Conservation (phyloP, 2,888 invertebrate species). For the Dynastes hyllus region DNA sequence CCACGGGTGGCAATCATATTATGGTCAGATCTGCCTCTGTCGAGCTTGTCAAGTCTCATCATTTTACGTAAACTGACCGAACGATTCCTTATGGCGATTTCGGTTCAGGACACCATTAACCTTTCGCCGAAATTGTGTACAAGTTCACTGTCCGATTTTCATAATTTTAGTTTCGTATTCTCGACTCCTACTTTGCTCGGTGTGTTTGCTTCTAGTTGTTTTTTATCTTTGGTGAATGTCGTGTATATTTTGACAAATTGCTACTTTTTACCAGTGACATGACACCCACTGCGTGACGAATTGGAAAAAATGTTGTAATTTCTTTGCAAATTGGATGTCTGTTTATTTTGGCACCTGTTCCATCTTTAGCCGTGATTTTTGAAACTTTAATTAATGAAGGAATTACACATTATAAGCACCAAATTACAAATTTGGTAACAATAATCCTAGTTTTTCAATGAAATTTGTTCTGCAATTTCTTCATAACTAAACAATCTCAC, state of each 20-base stretch:
- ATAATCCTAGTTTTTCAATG: too few relatives aligned
- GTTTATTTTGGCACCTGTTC: too few relatives aligned
- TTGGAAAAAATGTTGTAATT: background rate
- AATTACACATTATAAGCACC: too few relatives aligned
- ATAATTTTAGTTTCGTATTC: background rate
- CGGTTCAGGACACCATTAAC: background rate
- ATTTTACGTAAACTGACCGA: slow-evolving; percentile 26
- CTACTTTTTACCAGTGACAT: background rate
- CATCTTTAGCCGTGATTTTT: too few relatives aligned
- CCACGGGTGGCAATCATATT: slow-evolving; percentile 29
- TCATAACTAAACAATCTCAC: too few relatives aligned
- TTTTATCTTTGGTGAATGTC: background rate
- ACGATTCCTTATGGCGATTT: slow-evolving; percentile 11
- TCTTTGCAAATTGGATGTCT: too few relatives aligned
- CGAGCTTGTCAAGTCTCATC: slow-evolving; percentile 10
- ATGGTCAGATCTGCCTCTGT: background rate
- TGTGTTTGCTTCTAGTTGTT: background rate
- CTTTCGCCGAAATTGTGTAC: background rate
- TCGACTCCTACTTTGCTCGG: background rate
- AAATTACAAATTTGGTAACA: too few relatives aligned
- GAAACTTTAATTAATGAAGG: too few relatives aligned
- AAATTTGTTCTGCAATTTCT: too few relatives aligned
- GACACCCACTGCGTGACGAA: background rate
- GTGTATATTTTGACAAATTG: background rate
- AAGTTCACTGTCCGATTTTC: background rate